phyloP scores from a whole-genome alignment of 1,140 invertebrate genomes.

The Trachelipus rathkii region DNA sequence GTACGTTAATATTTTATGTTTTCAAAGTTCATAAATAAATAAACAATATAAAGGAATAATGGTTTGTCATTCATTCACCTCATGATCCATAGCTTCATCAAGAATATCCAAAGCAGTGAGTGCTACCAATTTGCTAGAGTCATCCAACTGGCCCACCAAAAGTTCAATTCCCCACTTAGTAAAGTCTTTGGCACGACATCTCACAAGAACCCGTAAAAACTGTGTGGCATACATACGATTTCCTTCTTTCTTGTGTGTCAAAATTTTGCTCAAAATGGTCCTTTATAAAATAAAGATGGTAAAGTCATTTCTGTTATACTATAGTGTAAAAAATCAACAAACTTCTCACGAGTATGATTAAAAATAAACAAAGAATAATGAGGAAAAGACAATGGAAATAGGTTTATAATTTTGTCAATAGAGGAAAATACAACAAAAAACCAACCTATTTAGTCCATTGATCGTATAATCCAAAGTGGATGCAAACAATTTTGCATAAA shows the following conservation, averaged over 20 bases:
- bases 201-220: slow-evolving; percentile 76
- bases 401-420: no score
- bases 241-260: slow-evolving; percentile 63
- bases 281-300: slow-evolving; percentile 30
- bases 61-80: slow-evolving; percentile 52
- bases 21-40: slow-evolving; percentile 24
- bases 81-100: slow-evolving; percentile 87
- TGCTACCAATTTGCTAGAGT: slow-evolving; percentile 69
- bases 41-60: no score
- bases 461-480: slow-evolving; percentile 80
- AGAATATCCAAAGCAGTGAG: slow-evolving; percentile 73
- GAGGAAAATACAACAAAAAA: slow-evolving; percentile 45
- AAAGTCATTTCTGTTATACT: no score
- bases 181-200: slow-evolving; percentile 63
- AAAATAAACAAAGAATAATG: no score
- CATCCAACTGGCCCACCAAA: slow-evolving; percentile 73
- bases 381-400: no score
- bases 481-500: slow-evolving; percentile 86
- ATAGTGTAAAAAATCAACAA: no score
- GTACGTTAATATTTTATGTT: no score
- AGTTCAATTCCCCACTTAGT: slow-evolving; percentile 76
- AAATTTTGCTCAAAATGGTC: slow-evolving; percentile 64
- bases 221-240: slow-evolving; percentile 84
- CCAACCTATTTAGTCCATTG: slow-evolving; percentile 65
- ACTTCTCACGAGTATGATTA: no score